phyloP scores from a whole-genome alignment of 1,140 invertebrate species.

The Venustaconcha ellipsiformis region DNA sequence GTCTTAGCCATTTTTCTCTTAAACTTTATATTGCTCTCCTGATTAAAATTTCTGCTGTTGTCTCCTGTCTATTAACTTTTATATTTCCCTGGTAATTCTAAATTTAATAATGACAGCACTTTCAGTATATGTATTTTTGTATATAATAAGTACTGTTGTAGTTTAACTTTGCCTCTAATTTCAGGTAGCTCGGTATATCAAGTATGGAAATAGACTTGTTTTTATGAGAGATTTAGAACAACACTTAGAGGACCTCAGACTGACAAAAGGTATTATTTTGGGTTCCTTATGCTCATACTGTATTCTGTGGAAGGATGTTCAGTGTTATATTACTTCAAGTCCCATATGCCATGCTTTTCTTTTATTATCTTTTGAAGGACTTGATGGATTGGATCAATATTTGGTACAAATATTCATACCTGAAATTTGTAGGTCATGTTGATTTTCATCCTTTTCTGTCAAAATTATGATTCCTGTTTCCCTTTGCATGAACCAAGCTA shows the following conservation, averaged over 20 bases:
- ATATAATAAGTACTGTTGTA: background rate
- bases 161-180: slow-evolving; percentile 15
- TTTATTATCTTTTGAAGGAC: too few relatives aligned
- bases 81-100: background rate
- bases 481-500: too few relatives aligned
- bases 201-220: slow-evolving; percentile 63
- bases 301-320: too few relatives aligned
- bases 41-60: background rate
- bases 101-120: background rate
- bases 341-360: too few relatives aligned
- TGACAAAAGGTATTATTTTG: slow-evolving; percentile 55
- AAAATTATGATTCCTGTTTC: too few relatives aligned
- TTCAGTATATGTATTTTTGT: background rate
- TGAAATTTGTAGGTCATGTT: too few relatives aligned
- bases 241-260: slow-evolving; percentile 60
- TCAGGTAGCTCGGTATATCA: slow-evolving; percentile 58
- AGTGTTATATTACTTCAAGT: too few relatives aligned
- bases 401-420: too few relatives aligned
- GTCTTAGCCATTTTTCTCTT: too few relatives aligned
- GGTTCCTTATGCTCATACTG: background rate
- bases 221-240: slow-evolving; percentile 64
- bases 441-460: too few relatives aligned
- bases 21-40: too few relatives aligned
- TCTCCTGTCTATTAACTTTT: background rate
- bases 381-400: too few relatives aligned